Conservation (phyloP, 2,888 invertebrate genomes). For the Noctua janthe region DNA sequence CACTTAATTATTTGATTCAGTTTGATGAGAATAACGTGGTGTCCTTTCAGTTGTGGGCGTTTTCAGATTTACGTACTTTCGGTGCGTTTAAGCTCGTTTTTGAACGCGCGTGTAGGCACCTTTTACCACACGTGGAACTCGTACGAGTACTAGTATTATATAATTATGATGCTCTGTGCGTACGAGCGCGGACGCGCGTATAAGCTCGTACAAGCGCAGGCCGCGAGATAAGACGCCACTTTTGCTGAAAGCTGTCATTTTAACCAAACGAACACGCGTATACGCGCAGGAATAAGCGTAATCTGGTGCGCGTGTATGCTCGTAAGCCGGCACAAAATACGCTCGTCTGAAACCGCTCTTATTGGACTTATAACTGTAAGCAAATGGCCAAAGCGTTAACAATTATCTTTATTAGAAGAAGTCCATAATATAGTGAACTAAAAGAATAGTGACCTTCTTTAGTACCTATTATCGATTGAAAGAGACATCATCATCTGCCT, state of each 20-base stretch:
- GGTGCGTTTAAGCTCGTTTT: neutral
- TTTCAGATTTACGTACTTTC: neutral
- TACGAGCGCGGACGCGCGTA: neutral
- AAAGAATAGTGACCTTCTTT: conserved; percentile 2
- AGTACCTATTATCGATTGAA: neutral
- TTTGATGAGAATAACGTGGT: conserved; percentile 42
- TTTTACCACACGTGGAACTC: neutral
- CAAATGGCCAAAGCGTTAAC: neutral
- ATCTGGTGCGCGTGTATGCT: neutral
- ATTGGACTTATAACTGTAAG: neutral
- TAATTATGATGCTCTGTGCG: too few relatives aligned
- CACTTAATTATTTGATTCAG: conserved; percentile 33
- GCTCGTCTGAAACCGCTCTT: neutral
- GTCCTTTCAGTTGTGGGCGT: neutral
- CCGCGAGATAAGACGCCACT: neutral
- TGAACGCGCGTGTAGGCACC: neutral
- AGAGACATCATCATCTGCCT: neutral
- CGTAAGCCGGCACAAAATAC: neutral
- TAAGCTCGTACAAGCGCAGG: neutral
- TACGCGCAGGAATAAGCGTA: neutral
- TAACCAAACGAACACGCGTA: neutral
- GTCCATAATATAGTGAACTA: neutral
- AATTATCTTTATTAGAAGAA: neutral
- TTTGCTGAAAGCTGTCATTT: neutral
- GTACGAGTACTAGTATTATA: too few relatives aligned